Base-by-base conservation (phyloP, 2,888 invertebrate species). In the Spodoptera littoralis region DNA sequence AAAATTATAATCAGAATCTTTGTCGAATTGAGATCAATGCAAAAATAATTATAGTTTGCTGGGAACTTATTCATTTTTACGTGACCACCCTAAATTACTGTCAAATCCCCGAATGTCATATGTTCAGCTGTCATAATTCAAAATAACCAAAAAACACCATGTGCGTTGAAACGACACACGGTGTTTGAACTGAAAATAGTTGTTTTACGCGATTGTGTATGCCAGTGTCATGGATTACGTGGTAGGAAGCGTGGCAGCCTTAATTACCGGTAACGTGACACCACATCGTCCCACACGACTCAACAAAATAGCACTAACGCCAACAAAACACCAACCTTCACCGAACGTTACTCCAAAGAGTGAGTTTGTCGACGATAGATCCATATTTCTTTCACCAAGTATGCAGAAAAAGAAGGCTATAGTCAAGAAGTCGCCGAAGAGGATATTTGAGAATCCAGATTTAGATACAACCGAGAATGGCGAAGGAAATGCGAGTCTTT, bases 171-270 rank as follows among this genome's bases (percentile, higher is more conserved):
- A 46, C 53, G 58, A 24, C 61, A 67, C 63, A 59, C 59, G 66
- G 36, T 54, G 52, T 67, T 65, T 52, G 48, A 47, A 44, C 63
- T 55, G 63, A 60, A 60, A 61, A 60, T 70, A 70, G 59, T 69
- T 64, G 42, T 52, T 70, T 44, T 46, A 61, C 55, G 56, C 63
- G 56, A 65, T 56, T 50, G 41, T 63, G 18, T 18, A 2, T 18
- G 18, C 18, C 18, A 51, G 60, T 61, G 76, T 70, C 45, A 95
- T 95, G 95, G 95, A 95, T 87, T 95, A 95, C 84, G 91, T 95
- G 41, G 87, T 96, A 45, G 96, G 96, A 61, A 95, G 96, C 83
- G 90, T 96, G 62, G 95, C 96, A 64, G 96, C 95, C 69, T 85
- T 96, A 75, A 92, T 96, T 82, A 93, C 95, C 18, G 96, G 96